These are phyloP conservation scores for Holotrichia oblita DNA, from an alignment of 1,140 invertebrate genomes.

Conservation along the genomic window DNA sequence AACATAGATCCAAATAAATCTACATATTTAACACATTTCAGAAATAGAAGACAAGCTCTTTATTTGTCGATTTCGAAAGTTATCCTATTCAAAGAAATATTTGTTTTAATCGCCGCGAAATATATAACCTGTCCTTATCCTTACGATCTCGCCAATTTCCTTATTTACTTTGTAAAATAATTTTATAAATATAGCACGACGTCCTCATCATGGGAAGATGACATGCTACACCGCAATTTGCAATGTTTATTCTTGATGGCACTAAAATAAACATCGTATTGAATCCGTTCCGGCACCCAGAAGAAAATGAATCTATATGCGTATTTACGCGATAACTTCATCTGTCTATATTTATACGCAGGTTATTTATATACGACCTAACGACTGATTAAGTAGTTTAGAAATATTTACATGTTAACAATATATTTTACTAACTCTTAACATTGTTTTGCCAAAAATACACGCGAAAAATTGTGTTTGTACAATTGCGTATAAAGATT, in stretches of 20 bases:
- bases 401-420: not conserved
- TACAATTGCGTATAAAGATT: no score
- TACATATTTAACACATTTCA: no score
- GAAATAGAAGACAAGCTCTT: no score
- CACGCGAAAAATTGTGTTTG: not conserved
- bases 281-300: not conserved
- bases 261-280: conserved; percentile 2
- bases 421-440: not conserved
- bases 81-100: no score
- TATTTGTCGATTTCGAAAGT: no score
- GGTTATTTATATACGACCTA: not conserved
- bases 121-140: not conserved
- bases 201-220: not conserved
- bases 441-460: not conserved
- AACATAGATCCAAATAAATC: no score
- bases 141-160: not conserved
- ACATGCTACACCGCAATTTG: not conserved
- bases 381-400: not conserved
- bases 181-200: conserved; percentile 2
- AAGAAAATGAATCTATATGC: conserved; percentile 12
- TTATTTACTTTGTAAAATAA: conserved; percentile 4
- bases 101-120: no score
- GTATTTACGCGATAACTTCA: not conserved
- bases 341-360: not conserved
- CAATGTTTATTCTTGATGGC: not conserved